A percentile compares a stretch with the other conserved stretches of the same genome.
Conservation (phyloP, 1,140 invertebrate species). For the Eufriesea mexicana region DNA sequence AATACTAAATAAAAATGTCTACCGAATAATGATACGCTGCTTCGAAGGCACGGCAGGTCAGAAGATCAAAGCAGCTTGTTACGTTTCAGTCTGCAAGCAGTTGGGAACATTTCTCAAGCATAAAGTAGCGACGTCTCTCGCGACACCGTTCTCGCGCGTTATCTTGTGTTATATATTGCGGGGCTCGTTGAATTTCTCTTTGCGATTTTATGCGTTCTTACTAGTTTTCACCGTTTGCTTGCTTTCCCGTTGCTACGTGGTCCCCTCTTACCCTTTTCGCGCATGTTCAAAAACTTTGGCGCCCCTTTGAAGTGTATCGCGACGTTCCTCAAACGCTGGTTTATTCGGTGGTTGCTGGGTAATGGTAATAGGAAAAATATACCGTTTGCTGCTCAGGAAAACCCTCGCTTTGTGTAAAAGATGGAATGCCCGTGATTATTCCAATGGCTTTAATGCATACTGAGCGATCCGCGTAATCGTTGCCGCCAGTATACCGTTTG, state of each 20-base stretch:
- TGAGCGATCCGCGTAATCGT: too few species aligned
- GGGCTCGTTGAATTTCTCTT: slow-evolving; percentile 47
- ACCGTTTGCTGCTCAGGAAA: not conserved
- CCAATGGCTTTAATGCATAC: too few species aligned
- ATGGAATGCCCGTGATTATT: too few species aligned
- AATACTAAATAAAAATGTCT: slow-evolving; percentile 50
- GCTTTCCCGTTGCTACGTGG: not conserved
- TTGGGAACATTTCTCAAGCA: slow-evolving; percentile 44
- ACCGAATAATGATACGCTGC: slow-evolving; percentile 52
- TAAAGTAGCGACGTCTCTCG: slow-evolving; percentile 50
- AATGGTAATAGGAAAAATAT: not conserved
- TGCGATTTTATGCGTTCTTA: slow-evolving; percentile 50
- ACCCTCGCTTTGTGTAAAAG: not conserved
- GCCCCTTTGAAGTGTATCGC: not conserved
- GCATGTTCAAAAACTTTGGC: slow-evolving; percentile 22
- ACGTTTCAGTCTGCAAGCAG: slow-evolving; percentile 50
- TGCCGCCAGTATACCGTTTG: too few species aligned
- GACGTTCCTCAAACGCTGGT: slow-evolving; percentile 7
- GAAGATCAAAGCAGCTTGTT: slow-evolving; percentile 56
- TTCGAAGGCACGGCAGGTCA: slow-evolving; percentile 42
- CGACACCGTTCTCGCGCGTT: slow-evolving; percentile 40
- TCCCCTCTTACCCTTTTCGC: not conserved
- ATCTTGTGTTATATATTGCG: slow-evolving; percentile 35
- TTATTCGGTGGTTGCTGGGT: not conserved
- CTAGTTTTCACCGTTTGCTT: slow-evolving; percentile 45